Conservation (phyloP, 2,797 vertebrate genomes). For the Intellagama lesueurii region DNA sequence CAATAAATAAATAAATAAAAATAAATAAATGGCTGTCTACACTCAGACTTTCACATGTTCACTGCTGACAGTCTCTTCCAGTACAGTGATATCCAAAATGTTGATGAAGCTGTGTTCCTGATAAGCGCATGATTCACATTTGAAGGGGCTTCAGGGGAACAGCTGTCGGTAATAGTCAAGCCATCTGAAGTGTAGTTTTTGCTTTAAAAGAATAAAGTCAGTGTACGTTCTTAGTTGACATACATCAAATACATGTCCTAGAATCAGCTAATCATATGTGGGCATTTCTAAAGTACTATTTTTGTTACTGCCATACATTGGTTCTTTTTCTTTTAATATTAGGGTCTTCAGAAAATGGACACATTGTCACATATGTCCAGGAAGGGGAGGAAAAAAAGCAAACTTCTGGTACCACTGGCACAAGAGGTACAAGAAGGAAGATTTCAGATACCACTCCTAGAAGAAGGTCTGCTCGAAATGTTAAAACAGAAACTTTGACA, state of each 20-base stretch:
- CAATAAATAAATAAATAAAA: no score
- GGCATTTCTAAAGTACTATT: not conserved
- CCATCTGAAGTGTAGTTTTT: no score
- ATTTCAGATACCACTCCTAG: slow-evolving; percentile 79
- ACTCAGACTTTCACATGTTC: not conserved
- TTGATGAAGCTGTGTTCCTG: not conserved
- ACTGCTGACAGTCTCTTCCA: not conserved
- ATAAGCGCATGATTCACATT: not conserved
- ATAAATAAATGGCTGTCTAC: not conserved
- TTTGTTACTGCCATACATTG: slow-evolving; percentile 13
- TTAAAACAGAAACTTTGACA: slow-evolving; percentile 79
- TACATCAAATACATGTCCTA: not conserved
- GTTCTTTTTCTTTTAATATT: slow-evolving; percentile 56
- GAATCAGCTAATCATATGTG: not conserved
- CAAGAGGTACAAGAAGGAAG: slow-evolving; percentile 88
- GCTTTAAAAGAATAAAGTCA: no score
- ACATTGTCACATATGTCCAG: slow-evolving; percentile 88
- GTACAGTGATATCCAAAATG: not conserved
- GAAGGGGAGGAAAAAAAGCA: slow-evolving; percentile 92
- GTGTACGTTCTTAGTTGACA: not conserved
- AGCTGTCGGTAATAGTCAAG: no score
- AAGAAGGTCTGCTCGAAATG: slow-evolving; percentile 87
- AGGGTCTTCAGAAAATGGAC: slow-evolving; percentile 87
- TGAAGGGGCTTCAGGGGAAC: not conserved
- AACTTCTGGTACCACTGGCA: slow-evolving; percentile 83